Base-by-base conservation (phyloP, 2,797 vertebrate species). In the Fringilla coelebs region DNA sequence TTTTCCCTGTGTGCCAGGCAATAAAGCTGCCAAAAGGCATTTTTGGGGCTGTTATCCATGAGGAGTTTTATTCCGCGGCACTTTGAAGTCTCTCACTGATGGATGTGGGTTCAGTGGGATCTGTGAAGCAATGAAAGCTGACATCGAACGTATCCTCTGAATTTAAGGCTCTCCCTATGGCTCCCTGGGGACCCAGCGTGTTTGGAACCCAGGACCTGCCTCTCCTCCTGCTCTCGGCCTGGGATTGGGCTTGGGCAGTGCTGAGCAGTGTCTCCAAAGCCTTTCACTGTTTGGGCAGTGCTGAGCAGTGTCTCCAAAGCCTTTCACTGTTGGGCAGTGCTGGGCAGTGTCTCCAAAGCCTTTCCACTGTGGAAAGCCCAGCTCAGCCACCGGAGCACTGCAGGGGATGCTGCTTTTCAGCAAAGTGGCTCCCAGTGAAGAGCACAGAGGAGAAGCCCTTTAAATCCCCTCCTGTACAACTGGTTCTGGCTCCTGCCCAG, bases 171-270 rank as follows among this genome's bases (percentile, higher is more conserved):
- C 62, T 63, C 15, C 16, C 19, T 9, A 3, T 0, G 21, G 68
- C 75, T 91, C 80, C 77, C 16, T 1, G 5, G 66, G 83, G 48
- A 29, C 12, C 6, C 6, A 13, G 13, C 0, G 0, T 41, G 49
- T n/a, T 58, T 28, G 26, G 55, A 41, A 2, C 0, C 40, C 55
- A 2, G 22, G 40, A 26, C 7, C n/a, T 20, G 31, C 41, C 43
- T 28, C 38, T 45, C 14, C 31, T 83, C 36, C 45, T 4, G 2
- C 36, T 54, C 45, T 6, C 0, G 0, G 29, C 0, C 0, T 2
- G 5, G 2, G 21, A 9, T 22, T n/a, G 17, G 15, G 26, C 45
- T 26, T 1, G 2, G 63, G 32, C 28, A 63, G 57, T 1, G 9
- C 55, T 26, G 7, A 7, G 63, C n/a, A 8, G 22, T 0, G 10